Base-by-base conservation (phyloP, 2,888 invertebrate species). In the Rhimphoctona megacephalus region DNA sequence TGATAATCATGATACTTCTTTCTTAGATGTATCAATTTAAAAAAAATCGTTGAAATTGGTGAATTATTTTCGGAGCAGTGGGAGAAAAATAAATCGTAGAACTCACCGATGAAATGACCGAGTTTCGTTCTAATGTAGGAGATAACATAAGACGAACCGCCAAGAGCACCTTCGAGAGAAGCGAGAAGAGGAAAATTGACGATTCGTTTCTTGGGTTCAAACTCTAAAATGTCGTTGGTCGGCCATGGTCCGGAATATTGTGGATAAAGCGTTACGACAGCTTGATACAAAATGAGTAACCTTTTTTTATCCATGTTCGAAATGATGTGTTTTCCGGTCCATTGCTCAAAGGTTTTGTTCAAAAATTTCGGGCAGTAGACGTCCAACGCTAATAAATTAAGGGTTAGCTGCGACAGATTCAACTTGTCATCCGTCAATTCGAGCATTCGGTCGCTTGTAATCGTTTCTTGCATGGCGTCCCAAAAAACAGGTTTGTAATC, bases 401-500 rank as follows among this genome's bases (percentile, higher is more conserved):
- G 88, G 30, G 95, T 95, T 72, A 96, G 92, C 90, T 95, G 95
- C 0, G 95, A 95, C 36, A 96, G 94, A 17, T 91, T 92, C 85
- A 84, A 79, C 36, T 49, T 90, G 0, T 11, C 19, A 2, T 39
- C 9, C 9, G 17, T 14, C 0, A 0, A 14, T 0, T 61, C 2
- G 11, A 88, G 30, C 11, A 85, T 80, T 25, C 85, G 93, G 17
- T 94, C 95, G 0, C 91, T 88, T 0, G 95, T 91, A 69, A 96
- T 94, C 49, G 95, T 92, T 25, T 93, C 92, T 64, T 93, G 92
- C 46, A 97, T 92, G 22, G 90, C 90, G 0, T 94, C 91, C 96
- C 96, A 97, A 85, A 95, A 90, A 11, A 94, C 92, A 0, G 97
- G 96, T 30, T 95, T 95, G 92, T 96, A 96, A 94, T 96, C 96